Evolutionary conservation across 1,140 invertebrate genomes (phyloP).

Genomic region (Chelonus insularis): DNA sequence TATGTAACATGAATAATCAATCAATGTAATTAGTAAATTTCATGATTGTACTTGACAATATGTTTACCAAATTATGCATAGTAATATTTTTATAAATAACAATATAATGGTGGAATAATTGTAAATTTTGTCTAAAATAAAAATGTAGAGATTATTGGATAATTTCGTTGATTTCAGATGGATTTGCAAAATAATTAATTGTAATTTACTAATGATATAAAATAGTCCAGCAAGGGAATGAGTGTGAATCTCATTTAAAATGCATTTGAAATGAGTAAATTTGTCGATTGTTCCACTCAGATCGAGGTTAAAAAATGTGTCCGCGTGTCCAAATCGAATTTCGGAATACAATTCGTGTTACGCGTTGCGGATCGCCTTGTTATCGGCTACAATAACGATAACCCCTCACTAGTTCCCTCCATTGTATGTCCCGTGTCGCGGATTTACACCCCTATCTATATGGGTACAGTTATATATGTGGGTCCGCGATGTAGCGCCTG

Average conservation of each 20-base stretch:
- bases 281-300: constrained; percentile 16
- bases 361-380: constrained; percentile 30
- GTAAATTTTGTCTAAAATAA: no score
- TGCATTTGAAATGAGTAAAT: constrained; percentile 16
- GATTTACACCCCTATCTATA: constrained; percentile 45
- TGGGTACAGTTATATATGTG: no score
- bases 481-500: constrained; percentile 37
- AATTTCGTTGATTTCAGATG: neutral
- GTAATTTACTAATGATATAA: constrained; percentile 24
- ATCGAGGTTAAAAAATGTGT: constrained; percentile 16
- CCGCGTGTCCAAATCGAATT: constrained; percentile 29
- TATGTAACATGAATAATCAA: no score
- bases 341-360: constrained; percentile 30
- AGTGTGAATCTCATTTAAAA: constrained; percentile 19
- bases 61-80: no score
- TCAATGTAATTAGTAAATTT: no score
- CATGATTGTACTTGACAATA: no score
- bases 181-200: constrained; percentile 26
- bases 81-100: no score
- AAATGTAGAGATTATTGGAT: no score
- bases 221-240: neutral
- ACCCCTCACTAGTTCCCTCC: constrained; percentile 11
- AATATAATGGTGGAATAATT: no score
- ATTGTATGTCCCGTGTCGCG: constrained; percentile 19
- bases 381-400: constrained; percentile 34